These are phyloP conservation scores for Neria commutata DNA, from an alignment of 2,888 invertebrate species.

Conservation along the genomic window DNA sequence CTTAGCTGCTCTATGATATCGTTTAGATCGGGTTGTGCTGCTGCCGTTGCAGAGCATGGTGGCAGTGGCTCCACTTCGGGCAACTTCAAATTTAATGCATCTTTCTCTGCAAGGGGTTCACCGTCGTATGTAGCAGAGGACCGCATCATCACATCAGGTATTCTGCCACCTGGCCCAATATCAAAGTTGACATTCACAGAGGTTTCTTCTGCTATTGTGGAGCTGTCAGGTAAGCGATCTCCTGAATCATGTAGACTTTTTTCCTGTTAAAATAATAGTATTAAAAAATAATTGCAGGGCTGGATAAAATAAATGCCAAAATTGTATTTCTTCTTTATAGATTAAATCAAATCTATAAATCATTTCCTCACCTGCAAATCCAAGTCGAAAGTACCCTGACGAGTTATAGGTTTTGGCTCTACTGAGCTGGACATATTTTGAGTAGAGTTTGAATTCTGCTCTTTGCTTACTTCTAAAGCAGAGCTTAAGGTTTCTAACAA, in stretches of 20 bases:
- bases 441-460: conserved; percentile 3
- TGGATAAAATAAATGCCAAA: no score
- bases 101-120: conserved; percentile 30
- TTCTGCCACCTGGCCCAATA: conserved; percentile 16
- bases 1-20: conserved; percentile 46
- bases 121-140: conserved; percentile 36
- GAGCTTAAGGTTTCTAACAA: conserved; percentile 41
- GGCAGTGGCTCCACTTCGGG: conserved; percentile 29
- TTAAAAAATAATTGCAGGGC: no score
- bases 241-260: no score
- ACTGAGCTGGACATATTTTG: neutral
- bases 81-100: conserved; percentile 26
- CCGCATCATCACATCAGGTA: conserved; percentile 33
- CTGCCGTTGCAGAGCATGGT: conserved; percentile 9
- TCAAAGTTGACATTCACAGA: no score
- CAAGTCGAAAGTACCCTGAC: conserved; percentile 47
- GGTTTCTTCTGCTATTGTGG: no score
- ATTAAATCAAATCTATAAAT: neutral
- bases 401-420: conserved; percentile 35
- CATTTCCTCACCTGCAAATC: conserved; percentile 34
- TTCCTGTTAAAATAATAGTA: no score
- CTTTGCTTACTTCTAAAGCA: conserved; percentile 21
- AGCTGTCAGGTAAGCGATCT: no score
- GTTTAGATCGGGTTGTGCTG: conserved; percentile 33
- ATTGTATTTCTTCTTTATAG: no score